These are phyloP conservation scores for Diachrysia chrysitis DNA, from an alignment of 2,888 invertebrate species.

Conservation along the genomic window DNA sequence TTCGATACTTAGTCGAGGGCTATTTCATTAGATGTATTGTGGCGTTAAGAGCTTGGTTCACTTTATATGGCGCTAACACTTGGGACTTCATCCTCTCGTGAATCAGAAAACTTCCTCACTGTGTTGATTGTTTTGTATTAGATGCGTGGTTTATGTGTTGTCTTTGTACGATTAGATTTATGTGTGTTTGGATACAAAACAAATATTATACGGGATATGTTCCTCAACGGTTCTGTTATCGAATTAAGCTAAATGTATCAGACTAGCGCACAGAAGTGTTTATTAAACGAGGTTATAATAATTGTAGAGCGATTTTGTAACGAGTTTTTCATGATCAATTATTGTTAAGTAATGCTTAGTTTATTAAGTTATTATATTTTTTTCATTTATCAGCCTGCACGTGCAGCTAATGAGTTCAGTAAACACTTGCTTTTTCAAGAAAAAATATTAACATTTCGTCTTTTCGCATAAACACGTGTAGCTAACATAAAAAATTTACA, in stretches of 20 bases:
- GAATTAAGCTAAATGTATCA: neutral
- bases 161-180: neutral
- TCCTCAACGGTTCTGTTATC: neutral
- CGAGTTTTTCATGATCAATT: no score
- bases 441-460: neutral
- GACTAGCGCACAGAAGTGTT: neutral
- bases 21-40: slow-evolving; percentile 46
- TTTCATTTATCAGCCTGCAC: no score
- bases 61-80: slow-evolving; percentile 37
- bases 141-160: neutral
- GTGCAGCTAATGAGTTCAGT: no score
- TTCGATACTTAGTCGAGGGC: slow-evolving; percentile 40
- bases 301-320: no score
- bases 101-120: slow-evolving; percentile 6
- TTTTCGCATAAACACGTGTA: neutral
- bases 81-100: neutral
- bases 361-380: no score
- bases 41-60: slow-evolving; percentile 33
- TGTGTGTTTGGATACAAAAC: neutral
- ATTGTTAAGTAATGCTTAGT: no score
- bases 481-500: neutral
- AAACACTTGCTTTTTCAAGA: no score
- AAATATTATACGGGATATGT: neutral
- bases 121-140: neutral
- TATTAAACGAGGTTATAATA: no score